Evolutionary conservation across 2,888 invertebrate species (phyloP), one percentile per base, ranked within the genome.

Genomic region (Cryptus armator): DNA sequence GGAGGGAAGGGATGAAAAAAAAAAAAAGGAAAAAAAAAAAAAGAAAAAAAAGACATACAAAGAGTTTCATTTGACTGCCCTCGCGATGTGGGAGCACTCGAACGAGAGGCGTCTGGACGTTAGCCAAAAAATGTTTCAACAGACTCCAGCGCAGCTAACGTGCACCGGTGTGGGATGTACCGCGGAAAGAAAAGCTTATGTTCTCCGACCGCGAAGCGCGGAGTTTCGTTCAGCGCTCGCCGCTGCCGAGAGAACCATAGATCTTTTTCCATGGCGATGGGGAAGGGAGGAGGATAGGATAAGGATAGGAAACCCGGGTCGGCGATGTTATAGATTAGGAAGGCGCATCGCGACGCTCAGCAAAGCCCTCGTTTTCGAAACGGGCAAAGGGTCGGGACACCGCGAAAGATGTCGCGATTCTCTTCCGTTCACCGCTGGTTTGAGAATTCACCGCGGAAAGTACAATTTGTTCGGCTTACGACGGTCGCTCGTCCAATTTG

Each of bases 391-490:
- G 72, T 72, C 56, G 44, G 43, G 72, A 46, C 59, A 74, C 48
- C 68, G 71, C 51, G 72, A 75, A 64, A 48, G 66, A 78, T 59
- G 24, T 51, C 70, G 29, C 51, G 51, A 53, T 9, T 62, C 43
- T 24, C 24, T 19, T 24, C 12, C 3, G 10, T 56, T 9, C 24
- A 56, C 16, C 70, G 71, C 62, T 64, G 51, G 53, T 68, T 83
- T 77, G 77, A 37, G 6, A 83, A 72, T 83, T 81, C 76, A 84
- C 51, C 79, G 53, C 75, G 44, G 71, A 72, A 62, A 72, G 79
- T 68, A 72, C 84, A 79, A 82, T 84, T 84, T 86, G 79, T 81
- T 84, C 70, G 68, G 76, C 84, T 86, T 79, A 79, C 81, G 76
- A 75, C 67, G 51, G 37, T 82, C 3, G 24, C 68, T 75, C 76